Percentiles rank a stretch among this genome's conserved stretches.
Conservation (phyloP, 2,797 vertebrate species). For the Xiphorhynchus erythropygius region DNA sequence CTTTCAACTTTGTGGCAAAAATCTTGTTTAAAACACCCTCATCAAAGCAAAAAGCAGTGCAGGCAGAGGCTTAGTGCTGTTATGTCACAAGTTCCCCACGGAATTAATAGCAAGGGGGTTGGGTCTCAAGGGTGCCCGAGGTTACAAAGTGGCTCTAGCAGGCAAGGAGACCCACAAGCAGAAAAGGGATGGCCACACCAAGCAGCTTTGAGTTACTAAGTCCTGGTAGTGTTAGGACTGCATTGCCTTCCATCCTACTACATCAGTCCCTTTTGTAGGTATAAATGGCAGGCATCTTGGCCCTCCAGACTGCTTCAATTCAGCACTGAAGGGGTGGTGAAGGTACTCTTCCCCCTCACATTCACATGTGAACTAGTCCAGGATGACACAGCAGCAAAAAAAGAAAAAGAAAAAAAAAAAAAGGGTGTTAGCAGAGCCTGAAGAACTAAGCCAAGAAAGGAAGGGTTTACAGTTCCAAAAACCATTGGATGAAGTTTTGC, state of each 20-base stretch:
- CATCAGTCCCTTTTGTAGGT: background rate
- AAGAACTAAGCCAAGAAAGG: constrained; percentile 51
- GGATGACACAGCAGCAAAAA: background rate
- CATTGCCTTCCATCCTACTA: fast-evolving
- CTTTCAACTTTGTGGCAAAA: constrained; percentile 13
- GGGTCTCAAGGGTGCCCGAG: background rate
- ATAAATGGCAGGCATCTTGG: background rate
- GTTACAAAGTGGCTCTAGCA: background rate
- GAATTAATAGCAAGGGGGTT: background rate
- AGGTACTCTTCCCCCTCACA: constrained; percentile 16
- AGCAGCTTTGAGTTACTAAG: background rate
- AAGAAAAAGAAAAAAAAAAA: background rate
- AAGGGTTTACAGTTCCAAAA: constrained; percentile 58
- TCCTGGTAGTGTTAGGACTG: fast-evolving
- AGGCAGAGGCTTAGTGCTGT: background rate
- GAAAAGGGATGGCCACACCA: background rate
- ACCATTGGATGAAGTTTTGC: constrained; percentile 45
- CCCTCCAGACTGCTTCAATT: background rate
- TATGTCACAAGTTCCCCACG: background rate
- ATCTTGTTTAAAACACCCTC: background rate
- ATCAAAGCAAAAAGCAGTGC: background rate
- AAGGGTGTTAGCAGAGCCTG: background rate
- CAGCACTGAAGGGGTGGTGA: constrained; percentile 17
- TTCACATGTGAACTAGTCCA: constrained; percentile 31
- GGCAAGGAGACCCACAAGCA: background rate